Conservation (phyloP, 2,888 invertebrate genomes). For the Dolichomitus sp. region DNA sequence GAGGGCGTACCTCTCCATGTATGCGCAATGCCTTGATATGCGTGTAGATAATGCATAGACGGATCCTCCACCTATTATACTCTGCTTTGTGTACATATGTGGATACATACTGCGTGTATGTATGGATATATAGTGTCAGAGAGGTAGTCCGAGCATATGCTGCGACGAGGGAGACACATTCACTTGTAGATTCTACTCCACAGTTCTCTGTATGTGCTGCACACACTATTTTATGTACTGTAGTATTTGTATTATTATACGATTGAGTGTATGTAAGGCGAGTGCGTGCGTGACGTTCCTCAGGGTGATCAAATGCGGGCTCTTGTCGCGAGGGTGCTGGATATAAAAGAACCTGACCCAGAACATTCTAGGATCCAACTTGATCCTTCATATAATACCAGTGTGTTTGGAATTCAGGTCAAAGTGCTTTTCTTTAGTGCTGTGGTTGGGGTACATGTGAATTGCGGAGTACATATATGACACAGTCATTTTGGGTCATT, state of each 20-base stretch:
- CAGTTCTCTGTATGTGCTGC: background rate
- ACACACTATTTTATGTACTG: background rate
- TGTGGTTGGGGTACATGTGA: background rate
- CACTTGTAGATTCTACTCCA: conserved; percentile 55
- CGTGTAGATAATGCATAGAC: conserved; percentile 55
- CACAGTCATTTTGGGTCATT: background rate
- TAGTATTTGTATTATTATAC: conserved; percentile 45
- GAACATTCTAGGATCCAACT: conserved; percentile 38
- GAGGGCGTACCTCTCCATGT: conserved; percentile 17
- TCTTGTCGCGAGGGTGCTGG: conserved; percentile 34
- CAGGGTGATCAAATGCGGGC: conserved; percentile 48
- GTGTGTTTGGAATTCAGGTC: conserved; percentile 49
- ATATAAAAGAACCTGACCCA: conserved; percentile 51
- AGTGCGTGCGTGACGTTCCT: conserved; percentile 47
- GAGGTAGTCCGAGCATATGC: conserved; percentile 38
- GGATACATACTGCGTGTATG: background rate
- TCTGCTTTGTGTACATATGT: background rate
- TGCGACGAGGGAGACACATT: conserved; percentile 29
- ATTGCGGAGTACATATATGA: background rate
- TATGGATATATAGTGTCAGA: background rate
- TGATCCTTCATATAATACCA: conserved; percentile 34
- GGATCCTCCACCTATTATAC: conserved; percentile 13
- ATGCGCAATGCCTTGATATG: conserved; percentile 35
- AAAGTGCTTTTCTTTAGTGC: conserved; percentile 27
- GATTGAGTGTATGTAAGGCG: conserved; percentile 34